Evolutionary conservation across 2,888 invertebrate species (phyloP).

Genomic region (Drosophila melanosoma): DNA sequence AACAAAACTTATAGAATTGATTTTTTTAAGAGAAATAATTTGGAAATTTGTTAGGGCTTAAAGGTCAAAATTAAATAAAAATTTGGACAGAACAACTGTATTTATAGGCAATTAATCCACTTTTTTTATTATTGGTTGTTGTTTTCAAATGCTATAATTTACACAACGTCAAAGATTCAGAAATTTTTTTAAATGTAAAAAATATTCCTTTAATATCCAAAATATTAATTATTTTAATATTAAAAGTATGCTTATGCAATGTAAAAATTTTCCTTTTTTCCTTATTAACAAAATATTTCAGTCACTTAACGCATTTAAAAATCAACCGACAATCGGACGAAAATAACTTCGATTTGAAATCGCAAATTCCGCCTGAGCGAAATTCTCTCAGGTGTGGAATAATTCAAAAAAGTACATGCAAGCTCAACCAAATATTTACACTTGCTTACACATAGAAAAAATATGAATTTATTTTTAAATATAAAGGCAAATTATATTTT

Average conservation of each 20-base stretch:
- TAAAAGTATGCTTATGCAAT: neutral
- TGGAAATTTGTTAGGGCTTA: neutral
- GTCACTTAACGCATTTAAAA: neutral
- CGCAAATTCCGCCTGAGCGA: slow-evolving; percentile 48
- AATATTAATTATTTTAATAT: too few relatives aligned
- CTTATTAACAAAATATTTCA: neutral
- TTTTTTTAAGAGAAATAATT: neutral
- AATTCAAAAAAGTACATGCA: slow-evolving; percentile 26
- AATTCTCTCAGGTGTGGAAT: slow-evolving; percentile 20
- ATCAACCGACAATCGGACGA: slow-evolving; percentile 15
- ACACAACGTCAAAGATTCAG: too few relatives aligned
- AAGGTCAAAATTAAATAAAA: neutral
- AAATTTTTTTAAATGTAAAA: too few relatives aligned
- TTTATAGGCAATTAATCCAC: neutral
- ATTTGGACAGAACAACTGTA: neutral
- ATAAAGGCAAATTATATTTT: too few relatives aligned
- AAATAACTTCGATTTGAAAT: slow-evolving; percentile 35
- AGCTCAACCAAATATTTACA: slow-evolving; percentile 39
- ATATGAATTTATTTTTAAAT: neutral
- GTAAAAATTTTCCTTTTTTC: neutral
- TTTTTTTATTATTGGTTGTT: too few relatives aligned
- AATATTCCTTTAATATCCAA: too few relatives aligned
- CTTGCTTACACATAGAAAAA: neutral
- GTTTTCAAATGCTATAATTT: too few relatives aligned
- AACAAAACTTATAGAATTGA: neutral